Evolutionary conservation across 2,888 invertebrate species (phyloP), one percentile per base, ranked within the genome.

Genomic region (Halictus ligatus): DNA sequence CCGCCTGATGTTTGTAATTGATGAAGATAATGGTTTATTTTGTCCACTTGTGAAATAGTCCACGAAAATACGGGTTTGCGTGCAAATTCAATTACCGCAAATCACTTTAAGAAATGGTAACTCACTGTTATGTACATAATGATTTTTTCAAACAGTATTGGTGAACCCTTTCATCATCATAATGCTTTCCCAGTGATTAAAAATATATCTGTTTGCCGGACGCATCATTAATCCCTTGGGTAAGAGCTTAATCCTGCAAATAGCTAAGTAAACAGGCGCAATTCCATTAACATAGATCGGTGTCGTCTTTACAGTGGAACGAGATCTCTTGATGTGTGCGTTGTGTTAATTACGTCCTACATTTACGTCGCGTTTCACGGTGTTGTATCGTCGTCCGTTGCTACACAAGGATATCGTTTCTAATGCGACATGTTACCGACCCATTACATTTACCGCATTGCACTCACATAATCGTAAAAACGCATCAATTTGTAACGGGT

Each of bases 261-360:
- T 77, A 80, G 77, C 48, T 21, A 58, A 58, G 75, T 76, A 77
- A 84, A 75, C 73, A 46, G 74, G 2, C 48, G 46, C 82, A 64
- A 83, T 64, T 71, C 64, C 72, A 64, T 83, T 78, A 78, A 85
- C 84, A 75, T 35, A 73, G 82, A 82, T 84, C 72, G 77, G 18
- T 40, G 73, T 72, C 64, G 48, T 78, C 84, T 75, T 83, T 73
- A 50, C 60, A 60, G 73, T 43, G 54, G 73, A 73, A 80, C 58
- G 69, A 13, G 54, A 71, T 74, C 74, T 25, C 72, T n/a, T 29
- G 54, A 54, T 75, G 84, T 80, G 69, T 60, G 58, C 29, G 58
- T 71, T 64, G 81, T 81, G 86, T 85, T 86, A 86, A 86, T 86
- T 85, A 81, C 73, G 86, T 81, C 72, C 86, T 78, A 86, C 80